Base-by-base conservation (phyloP, 2,113 vertebrate genomes). In the Desmodus rotundus region DNA sequence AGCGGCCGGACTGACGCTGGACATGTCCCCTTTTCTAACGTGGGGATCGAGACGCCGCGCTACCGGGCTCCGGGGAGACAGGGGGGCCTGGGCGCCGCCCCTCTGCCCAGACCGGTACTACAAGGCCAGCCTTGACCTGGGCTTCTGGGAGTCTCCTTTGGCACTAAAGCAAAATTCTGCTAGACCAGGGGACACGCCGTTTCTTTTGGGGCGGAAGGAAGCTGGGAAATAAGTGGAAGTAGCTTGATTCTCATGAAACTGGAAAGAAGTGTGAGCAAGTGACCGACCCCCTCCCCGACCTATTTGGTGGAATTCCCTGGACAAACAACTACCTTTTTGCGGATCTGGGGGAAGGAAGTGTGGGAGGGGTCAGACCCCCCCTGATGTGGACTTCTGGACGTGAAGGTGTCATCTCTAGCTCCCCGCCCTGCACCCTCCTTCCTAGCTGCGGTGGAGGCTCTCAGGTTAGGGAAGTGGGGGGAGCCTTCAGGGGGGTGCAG, bases 401-500 rank as follows among this genome's bases (percentile, higher is more conserved):
- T 0, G 31, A 22, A 31, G 45, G 38, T 38, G 15, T 26, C 36
- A 4, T 8, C 11, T 12, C 36, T 4, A 28, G 38, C 58, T 16
- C n/a, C 22, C n/a, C 15, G 24, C 28, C 33, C 87, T 20, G 73
- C n/a, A 0, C 26, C 43, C n/a, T 43, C 36, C 26, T 33, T 50
- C 43, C 12, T 26, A 7, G 43, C 56, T n/a, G 5, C 31, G 7
- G 19, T 31, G 26, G 24, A 14, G n/a, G 43, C 4, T 24, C 13
- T 33, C 22, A 1, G 6, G 31, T 0, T 36, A 22, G n/a, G 73
- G 43, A 43, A 47, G 28, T 43, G 1, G 4, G 4, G 38, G 38
- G 12, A 15, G 70, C n/a, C 45, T 31, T 47, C 26, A 11, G 45
- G 20, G 17, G 28, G 3, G 22, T 1, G 26, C 20, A 11, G 38